Evolutionary conservation across 2,797 vertebrate genomes (phyloP).

Genomic region (Sebastes matsubarae): DNA sequence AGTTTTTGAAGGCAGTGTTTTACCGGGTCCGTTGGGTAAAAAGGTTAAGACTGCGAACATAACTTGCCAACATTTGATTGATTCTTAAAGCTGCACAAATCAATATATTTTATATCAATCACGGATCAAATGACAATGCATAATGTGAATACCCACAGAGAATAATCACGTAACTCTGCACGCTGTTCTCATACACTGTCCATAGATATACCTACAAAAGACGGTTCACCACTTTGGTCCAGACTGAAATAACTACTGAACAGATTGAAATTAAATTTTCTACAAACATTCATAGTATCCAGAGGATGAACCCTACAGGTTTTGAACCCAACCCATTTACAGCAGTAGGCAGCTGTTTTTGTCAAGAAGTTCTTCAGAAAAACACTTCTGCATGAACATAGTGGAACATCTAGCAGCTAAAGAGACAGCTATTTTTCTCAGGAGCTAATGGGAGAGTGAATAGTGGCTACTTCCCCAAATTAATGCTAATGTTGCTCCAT

Average conservation of each 20-base stretch:
- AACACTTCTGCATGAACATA: background rate
- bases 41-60: background rate
- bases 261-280: rapidly evolving
- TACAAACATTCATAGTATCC: background rate
- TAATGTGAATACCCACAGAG: background rate
- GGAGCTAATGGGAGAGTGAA: background rate
- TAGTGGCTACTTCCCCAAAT: background rate
- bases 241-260: background rate
- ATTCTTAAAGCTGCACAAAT: background rate
- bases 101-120: background rate
- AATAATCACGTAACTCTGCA: background rate
- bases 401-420: background rate
- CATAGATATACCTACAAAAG: rapidly evolving
- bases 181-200: background rate
- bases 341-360: background rate
- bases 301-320: background rate
- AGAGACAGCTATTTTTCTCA: background rate
- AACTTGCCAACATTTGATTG: background rate
- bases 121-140: background rate
- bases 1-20: too few species aligned
- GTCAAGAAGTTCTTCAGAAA: too few species aligned
- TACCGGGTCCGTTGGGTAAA: too few species aligned
- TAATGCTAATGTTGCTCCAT: background rate
- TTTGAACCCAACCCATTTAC: background rate
- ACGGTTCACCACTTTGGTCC: background rate